Evolutionary conservation across 2,888 invertebrate genomes (phyloP), one percentile per base, ranked within the genome.

Genomic region (Caenorhabditis sp.): DNA sequence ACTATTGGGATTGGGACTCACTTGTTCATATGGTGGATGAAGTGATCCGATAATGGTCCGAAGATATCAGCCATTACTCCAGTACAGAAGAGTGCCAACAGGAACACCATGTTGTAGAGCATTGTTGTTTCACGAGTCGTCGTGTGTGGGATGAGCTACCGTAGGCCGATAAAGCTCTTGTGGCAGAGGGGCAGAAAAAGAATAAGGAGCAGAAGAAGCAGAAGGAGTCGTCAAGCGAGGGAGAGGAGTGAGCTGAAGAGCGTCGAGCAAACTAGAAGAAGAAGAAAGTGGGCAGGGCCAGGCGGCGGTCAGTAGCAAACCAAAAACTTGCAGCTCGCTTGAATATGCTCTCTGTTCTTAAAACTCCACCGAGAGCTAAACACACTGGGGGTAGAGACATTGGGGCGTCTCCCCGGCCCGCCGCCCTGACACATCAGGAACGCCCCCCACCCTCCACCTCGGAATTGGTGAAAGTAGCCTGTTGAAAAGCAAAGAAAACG

Each of bases 261-360:
- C 65, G 72, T 72, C 64, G 76, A 76, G 76, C 76, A 76, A 76
- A 76, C 76, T 76, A 76, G 76, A 76, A 76, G 76, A 74, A 47
- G 74, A 74, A 40, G 56, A 67, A 32, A 76, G 61, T 67, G 76
- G 76, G 76, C 76, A 44, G 76, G 67, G 76, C 76, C 76, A 67
- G 67, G 76, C 76, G 61, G 76, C 76, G 76, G 76, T 76, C 76
- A 76, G 76, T 67, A 50, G 76, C 60, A 55, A 76, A 67, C 67
- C 76, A 67, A 76, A 67, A 76, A 67, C 58, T 76, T 76, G 37
- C 55, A 64, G 44, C 51, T 74, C 53, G 65, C 67, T 60, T 58
- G 40, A 62, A 64, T 61, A 47, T 72, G 72, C 74, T 67, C 76
- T 76, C 76, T 76, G 76, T 76, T 76, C 67, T 61, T 28, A 67